Percentiles rank a stretch among this genome's conserved stretches.
Evolutionary conservation across 2,113 vertebrate species (phyloP).

Genomic region (Ageneiosus marmoratus): DNA sequence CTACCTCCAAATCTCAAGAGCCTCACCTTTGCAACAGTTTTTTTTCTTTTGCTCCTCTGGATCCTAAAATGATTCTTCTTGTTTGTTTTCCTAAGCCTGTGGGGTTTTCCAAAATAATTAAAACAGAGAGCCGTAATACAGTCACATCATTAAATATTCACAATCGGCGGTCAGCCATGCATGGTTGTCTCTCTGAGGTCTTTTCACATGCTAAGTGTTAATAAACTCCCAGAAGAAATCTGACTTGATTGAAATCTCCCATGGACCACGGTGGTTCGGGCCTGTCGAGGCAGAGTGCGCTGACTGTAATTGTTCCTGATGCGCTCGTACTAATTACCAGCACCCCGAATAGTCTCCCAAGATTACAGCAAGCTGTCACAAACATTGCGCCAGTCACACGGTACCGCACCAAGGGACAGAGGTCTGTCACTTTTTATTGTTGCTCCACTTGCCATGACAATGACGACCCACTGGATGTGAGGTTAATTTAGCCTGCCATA

Average conservation of each 20-base stretch:
- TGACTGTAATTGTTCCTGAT: slow-evolving; percentile 48
- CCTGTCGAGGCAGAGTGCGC: slow-evolving; percentile 36
- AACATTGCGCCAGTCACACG: slow-evolving; percentile 57
- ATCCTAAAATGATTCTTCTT: slow-evolving; percentile 20
- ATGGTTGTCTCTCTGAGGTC: slow-evolving; percentile 63
- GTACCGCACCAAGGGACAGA: slow-evolving; percentile 31
- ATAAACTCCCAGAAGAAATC: slow-evolving; percentile 69
- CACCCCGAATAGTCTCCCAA: slow-evolving; percentile 77
- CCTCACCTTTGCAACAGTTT: slow-evolving; percentile 10
- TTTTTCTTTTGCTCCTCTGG: neutral
- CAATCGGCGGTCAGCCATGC: slow-evolving; percentile 61
- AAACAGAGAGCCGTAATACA: slow-evolving; percentile 22
- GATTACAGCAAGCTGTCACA: slow-evolving; percentile 80
- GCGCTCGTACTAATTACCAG: slow-evolving; percentile 46
- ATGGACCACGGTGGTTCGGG: slow-evolving; percentile 24
- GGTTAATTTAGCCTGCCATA: slow-evolving; percentile 27
- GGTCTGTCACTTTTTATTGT: slow-evolving; percentile 44
- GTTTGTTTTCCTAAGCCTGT: slow-evolving; percentile 26
- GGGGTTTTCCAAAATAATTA: slow-evolving; percentile 33
- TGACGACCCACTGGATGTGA: slow-evolving; percentile 39
- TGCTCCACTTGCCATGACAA: slow-evolving; percentile 37
- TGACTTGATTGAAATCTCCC: slow-evolving; percentile 72
- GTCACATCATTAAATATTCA: slow-evolving; percentile 63
- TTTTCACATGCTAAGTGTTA: slow-evolving; percentile 69
- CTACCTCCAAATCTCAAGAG: slow-evolving; percentile 17